phyloP scores from a whole-genome alignment of 2,113 vertebrate genomes.

The Nematolebias whitei region DNA sequence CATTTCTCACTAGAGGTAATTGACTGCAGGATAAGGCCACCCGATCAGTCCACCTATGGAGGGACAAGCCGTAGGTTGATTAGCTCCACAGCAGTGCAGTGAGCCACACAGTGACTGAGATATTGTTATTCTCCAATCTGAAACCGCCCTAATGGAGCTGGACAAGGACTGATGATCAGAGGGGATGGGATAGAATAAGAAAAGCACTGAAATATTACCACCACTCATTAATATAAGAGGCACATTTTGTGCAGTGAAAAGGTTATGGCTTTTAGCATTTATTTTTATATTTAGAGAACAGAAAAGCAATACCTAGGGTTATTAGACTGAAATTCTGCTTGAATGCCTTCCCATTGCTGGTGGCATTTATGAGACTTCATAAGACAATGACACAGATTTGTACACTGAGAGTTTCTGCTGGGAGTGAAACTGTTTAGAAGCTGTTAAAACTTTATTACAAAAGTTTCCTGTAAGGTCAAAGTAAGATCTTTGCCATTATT shows the following conservation, averaged over 20 bases:
- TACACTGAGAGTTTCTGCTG: background rate
- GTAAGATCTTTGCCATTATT: background rate
- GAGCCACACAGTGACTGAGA: slow-evolving; percentile 43
- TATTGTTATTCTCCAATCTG: slow-evolving; percentile 71
- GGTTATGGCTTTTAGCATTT: slow-evolving; percentile 40
- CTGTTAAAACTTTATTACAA: slow-evolving; percentile 5
- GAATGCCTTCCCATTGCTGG: slow-evolving; percentile 38
- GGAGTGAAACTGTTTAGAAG: slow-evolving; percentile 11
- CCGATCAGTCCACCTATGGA: slow-evolving; percentile 71
- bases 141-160: slow-evolving; percentile 66
- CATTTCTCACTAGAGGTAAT: slow-evolving; percentile 73
- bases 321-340: slow-evolving; percentile 47
- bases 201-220: slow-evolving; percentile 55
- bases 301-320: slow-evolving; percentile 50
- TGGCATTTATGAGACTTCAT: slow-evolving; percentile 33
- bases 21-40: slow-evolving; percentile 77
- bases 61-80: slow-evolving; percentile 71
- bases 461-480: slow-evolving; percentile 7
- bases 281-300: slow-evolving; percentile 54
- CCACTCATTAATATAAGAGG: slow-evolving; percentile 57
- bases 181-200: slow-evolving; percentile 54
- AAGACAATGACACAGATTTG: slow-evolving; percentile 17
- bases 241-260: slow-evolving; percentile 56
- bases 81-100: slow-evolving; percentile 27
- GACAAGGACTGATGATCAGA: slow-evolving; percentile 70